Evolutionary conservation across 2,888 invertebrate species (phyloP), one percentile per base, ranked within the genome.

Genomic region (Xestia xanthographa): DNA sequence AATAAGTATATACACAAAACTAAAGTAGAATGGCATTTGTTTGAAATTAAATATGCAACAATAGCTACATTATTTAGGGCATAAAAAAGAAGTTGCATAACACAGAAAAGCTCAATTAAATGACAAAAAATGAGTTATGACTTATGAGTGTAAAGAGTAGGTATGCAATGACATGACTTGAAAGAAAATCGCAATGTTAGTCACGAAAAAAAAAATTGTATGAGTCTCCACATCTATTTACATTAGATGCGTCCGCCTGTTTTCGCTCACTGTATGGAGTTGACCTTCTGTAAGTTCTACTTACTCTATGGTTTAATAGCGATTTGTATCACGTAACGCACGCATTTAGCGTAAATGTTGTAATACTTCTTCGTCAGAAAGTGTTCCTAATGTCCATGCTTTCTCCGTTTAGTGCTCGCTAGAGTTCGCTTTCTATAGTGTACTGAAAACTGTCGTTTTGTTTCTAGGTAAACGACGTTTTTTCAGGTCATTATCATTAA

Each of bases 391-490:
- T 82, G 72, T 87, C 80, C 80, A 76, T 76, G 81, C 83, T 90
- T 90, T 90, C 90, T 81, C 90, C 77, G 69, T 83, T 90, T 90
- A 90, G 90, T 82, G 76, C n/a, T 78, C 71, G 63, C 43, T 53
- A 70, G 50, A 69, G 71, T 62, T 72, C 66, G 65, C 88, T 88
- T 86, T 86, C 86, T 82, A 82, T 72, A 75, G 63, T 66, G 53
- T 56, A 26, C 81, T 74, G 75, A 81, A 84, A 80, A 56, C 8
- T 70, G 48, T 56, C 26, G 22, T 48, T 62, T 84, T 68, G 29
- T 45, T 58, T 72, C 71, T 58, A 34, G 50, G 26, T 22, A 17
- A 17, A 11, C 12, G 2, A 11, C 63, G 38, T 68, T 78, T 83
- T 43, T 65, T 50, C 43, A 68, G 14, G 34, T 67, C 41, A 79